Conservation (phyloP, 2,797 vertebrate species). For the Spheniscus humboldti region DNA sequence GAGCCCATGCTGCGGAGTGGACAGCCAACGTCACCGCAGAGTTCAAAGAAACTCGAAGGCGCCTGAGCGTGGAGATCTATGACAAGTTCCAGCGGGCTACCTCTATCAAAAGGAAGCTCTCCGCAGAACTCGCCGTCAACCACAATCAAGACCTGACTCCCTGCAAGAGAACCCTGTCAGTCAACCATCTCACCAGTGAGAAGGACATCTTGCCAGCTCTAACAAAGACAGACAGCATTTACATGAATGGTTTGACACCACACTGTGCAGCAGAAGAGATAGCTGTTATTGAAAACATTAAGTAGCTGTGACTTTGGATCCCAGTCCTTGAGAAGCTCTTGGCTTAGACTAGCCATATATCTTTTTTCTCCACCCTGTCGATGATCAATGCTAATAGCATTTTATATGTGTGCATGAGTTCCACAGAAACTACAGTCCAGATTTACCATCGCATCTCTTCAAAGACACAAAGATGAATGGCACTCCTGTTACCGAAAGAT, state of each 20-base stretch:
- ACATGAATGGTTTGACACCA: constrained; percentile 94
- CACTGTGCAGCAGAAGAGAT: constrained; percentile 88
- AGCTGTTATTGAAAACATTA: constrained; percentile 87
- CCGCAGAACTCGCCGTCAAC: constrained; percentile 88
- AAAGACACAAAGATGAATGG: constrained; percentile 58
- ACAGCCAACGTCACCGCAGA: constrained; percentile 96
- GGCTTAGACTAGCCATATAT: constrained; percentile 67
- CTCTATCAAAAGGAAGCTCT: constrained; percentile 96
- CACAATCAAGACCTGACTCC: constrained; percentile 90
- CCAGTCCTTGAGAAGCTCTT: constrained; percentile 46
- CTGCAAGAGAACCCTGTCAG: constrained; percentile 91
- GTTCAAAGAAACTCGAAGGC: constrained; percentile 94
- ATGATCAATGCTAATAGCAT: constrained; percentile 73
- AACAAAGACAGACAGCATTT: constrained; percentile 89
- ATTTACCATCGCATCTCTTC: constrained; percentile 65
- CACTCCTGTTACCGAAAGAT: constrained; percentile 61
- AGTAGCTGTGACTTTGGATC: constrained; percentile 73
- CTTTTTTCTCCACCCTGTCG: constrained; percentile 27
- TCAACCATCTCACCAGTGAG: constrained; percentile 88
- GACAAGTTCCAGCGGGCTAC: constrained; percentile 97
- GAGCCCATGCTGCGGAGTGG: constrained; percentile 96
- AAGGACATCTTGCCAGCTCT: constrained; percentile 83
- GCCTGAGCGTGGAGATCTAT: constrained; percentile 95
- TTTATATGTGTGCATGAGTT: constrained; percentile 77
- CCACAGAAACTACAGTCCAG: constrained; percentile 65